Conservation (phyloP, 2,797 vertebrate species). For the Sebastes minor region DNA sequence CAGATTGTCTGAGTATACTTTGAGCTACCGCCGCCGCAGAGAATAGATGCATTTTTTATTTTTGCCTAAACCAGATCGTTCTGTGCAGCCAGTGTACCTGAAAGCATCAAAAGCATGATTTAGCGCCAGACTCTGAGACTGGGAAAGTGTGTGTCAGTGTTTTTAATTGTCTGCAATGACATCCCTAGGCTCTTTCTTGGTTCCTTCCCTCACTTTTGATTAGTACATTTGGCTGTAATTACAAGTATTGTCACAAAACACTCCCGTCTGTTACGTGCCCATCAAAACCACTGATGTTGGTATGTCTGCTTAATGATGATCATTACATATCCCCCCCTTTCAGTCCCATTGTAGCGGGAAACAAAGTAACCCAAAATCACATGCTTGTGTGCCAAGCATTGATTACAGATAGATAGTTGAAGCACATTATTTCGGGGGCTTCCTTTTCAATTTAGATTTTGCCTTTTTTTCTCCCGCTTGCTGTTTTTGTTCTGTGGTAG, state of each 20-base stretch:
- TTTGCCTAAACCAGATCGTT: constrained; percentile 30
- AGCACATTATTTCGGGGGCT: constrained; percentile 54
- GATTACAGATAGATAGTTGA: constrained; percentile 73
- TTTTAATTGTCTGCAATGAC: constrained; percentile 63
- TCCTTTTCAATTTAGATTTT: constrained; percentile 61
- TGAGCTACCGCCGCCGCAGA: neutral
- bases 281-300: constrained; percentile 71
- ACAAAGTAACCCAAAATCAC: constrained; percentile 78
- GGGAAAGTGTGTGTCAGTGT: constrained; percentile 43
- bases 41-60: constrained; percentile 42
- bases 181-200: constrained; percentile 41
- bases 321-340: constrained; percentile 62
- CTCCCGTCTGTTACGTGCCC: constrained; percentile 58
- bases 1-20: constrained; percentile 24
- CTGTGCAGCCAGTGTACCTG: constrained; percentile 40
- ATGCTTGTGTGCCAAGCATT: constrained; percentile 72
- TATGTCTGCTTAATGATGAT: constrained; percentile 75
- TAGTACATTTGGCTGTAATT: constrained; percentile 76
- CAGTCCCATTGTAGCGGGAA: constrained; percentile 55
- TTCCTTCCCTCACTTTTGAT: constrained; percentile 67
- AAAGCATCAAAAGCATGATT: constrained; percentile 41
- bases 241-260: constrained; percentile 75
- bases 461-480: constrained; percentile 30
- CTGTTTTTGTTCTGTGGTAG: constrained; percentile 53
- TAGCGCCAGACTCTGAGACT: constrained; percentile 25